phyloP scores from a whole-genome alignment of 2,797 vertebrate species.

The Xenops minutus region DNA sequence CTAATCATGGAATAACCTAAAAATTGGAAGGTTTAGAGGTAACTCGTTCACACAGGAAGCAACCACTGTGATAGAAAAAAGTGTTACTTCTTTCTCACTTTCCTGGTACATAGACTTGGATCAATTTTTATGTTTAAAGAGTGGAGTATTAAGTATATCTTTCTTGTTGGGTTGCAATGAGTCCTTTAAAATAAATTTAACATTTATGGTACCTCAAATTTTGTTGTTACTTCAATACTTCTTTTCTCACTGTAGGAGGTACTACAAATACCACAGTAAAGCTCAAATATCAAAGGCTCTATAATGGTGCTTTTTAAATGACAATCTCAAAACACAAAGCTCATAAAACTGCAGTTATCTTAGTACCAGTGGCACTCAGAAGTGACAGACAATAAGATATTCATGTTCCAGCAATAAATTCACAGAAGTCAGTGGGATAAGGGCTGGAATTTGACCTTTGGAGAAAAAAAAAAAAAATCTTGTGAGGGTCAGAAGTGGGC shows the following conservation, averaged over 20 bases:
- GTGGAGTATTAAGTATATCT: neutral
- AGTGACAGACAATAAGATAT: neutral
- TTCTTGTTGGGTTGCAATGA: neutral
- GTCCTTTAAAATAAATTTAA: constrained; percentile 31
- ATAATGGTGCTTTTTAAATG: neutral
- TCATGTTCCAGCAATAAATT: neutral
- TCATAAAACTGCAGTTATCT: constrained; percentile 13
- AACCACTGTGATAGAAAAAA: neutral
- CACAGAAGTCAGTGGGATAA: neutral
- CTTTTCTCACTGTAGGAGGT: neutral
- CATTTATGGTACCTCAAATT: neutral
- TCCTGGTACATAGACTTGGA: neutral
- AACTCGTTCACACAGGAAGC: neutral
- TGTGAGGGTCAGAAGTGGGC: neutral
- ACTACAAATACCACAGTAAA: constrained; percentile 42
- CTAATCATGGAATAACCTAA: neutral
- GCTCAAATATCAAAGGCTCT: constrained; percentile 26
- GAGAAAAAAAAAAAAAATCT: neutral
- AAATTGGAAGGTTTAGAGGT: neutral
- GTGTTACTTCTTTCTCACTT: neutral
- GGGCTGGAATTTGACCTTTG: neutral
- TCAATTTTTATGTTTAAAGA: constrained; percentile 47
- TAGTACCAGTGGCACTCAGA: neutral
- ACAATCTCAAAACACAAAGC: neutral
- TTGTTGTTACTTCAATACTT: constrained; percentile 7